These are phyloP conservation scores for Drosophila algonquin DNA, from an alignment of 2,888 invertebrate genomes.

Conservation along the genomic window DNA sequence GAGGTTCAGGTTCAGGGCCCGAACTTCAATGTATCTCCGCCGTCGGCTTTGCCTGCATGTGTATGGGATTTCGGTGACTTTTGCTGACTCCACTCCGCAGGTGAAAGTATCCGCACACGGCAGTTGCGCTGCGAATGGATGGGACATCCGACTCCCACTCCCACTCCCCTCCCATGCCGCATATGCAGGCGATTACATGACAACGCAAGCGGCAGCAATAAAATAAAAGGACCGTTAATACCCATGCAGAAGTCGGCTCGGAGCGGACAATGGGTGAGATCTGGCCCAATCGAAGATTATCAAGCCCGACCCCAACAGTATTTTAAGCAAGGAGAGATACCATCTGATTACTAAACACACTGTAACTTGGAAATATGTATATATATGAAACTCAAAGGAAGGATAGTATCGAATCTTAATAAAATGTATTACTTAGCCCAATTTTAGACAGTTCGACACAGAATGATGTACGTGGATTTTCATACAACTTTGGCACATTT, in stretches of 20 bases:
- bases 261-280: conserved; percentile 30
- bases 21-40: background rate
- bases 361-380: too few relatives aligned
- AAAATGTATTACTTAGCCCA: too few relatives aligned
- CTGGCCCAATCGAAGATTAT: background rate
- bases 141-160: conserved; percentile 12
- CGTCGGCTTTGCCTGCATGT: conserved; percentile 34
- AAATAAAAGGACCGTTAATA: conserved; percentile 44
- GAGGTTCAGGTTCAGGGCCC: background rate
- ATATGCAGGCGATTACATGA: conserved; percentile 48
- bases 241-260: conserved; percentile 14
- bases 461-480: background rate
- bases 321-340: too few relatives aligned
- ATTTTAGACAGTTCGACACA: too few relatives aligned
- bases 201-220: conserved; percentile 47
- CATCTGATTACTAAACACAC: too few relatives aligned
- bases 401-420: too few relatives aligned
- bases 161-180: conserved; percentile 3
- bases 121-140: conserved; percentile 13
- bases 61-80: conserved; percentile 35
- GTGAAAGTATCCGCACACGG: conserved; percentile 53
- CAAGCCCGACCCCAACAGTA: too few relatives aligned
- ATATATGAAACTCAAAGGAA: too few relatives aligned
- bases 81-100: conserved; percentile 58
- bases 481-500: too few relatives aligned